Percentiles rank a stretch among this genome's conserved stretches.
These are phyloP conservation scores for Patiria pectinifera DNA, from an alignment of 53 echinoderm and acorn worm genomes.

Conservation along the genomic window DNA sequence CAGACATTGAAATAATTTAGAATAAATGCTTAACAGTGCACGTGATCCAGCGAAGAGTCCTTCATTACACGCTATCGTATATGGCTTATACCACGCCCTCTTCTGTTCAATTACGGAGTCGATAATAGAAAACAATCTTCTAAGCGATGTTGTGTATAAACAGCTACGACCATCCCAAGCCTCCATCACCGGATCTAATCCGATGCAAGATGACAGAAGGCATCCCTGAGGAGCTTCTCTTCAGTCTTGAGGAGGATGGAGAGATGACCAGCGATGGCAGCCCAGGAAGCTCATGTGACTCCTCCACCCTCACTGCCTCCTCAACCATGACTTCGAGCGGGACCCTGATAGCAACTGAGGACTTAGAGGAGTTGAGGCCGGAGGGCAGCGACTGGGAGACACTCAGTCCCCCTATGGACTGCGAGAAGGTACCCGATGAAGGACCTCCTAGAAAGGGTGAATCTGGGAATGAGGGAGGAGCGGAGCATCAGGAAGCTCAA, in stretches of 20 bases:
- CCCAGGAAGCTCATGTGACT: neutral
- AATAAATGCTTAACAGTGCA: too few species aligned
- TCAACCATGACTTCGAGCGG: conserved; percentile 21
- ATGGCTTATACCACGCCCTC: too few species aligned
- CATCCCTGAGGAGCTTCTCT: conserved; percentile 27
- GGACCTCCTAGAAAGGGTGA: neutral
- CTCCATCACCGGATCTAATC: conserved; percentile 1
- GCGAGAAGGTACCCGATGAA: neutral
- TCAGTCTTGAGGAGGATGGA: conserved; percentile 15
- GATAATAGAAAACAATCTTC: neutral
- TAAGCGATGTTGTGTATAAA: neutral
- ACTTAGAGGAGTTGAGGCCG: neutral
- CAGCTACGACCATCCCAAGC: neutral
- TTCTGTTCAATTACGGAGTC: neutral
- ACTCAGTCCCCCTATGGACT: conserved; percentile 5
- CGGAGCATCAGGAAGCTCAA: neutral
- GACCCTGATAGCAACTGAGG: conserved; percentile 6
- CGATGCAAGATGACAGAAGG: conserved; percentile 45
- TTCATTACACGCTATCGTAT: too few species aligned
- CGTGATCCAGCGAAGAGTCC: too few species aligned
- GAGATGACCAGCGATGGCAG: neutral
- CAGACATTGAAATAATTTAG: too few species aligned
- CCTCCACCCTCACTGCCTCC: conserved; percentile 6
- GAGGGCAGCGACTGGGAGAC: neutral
- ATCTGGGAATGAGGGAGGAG: neutral